Evolutionary conservation across 2,113 vertebrate genomes (phyloP), one percentile per base, ranked within the genome.

Genomic region (Catharus fuscescens): DNA sequence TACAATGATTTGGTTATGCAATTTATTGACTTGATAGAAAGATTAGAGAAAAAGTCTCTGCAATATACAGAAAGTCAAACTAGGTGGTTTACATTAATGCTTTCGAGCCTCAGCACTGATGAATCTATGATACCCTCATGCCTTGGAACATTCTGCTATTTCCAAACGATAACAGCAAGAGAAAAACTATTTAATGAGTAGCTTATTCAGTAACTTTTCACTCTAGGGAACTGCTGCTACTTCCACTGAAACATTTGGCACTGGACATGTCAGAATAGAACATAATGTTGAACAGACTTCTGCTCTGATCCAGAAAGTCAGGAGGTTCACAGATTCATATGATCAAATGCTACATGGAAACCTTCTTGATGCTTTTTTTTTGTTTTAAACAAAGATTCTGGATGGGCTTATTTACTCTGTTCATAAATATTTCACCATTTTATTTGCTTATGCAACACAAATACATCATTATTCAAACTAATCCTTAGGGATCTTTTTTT

Each of bases 391-490:
- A 57, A 66, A 92, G 54, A 42, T 78, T 80, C 56, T 88, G 34
- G 23, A 88, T 66, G 4, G 40, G 36, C 9, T 76, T 32, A 38
- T 71, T 93, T 85, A 77, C 14, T 80, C 54, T 61, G 2, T 81
- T 86, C 56, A 96, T 92, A 91, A 95, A 80, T 95, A 93, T 93
- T 87, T 89, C 62, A 83, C 40, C 80, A 73, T 17, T 81, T 5
- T 91, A 82, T 94, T 94, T 94, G 26, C 62, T 88, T 92, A 69
- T 64, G 72, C 21, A 91, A 93, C 47, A 93, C 12, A 78, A 94
- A 80, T 80, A 52, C 45, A 95, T 91, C 15, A 77, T 92, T 90
- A 87, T 89, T 95, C 92, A 85, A 88, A 48, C 12, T 66, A 73
- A 88, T 82, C 62, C n/a, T 64, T 54, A 56, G 70, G 50, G 80